These are phyloP conservation scores for Malacosoma neustria DNA, from an alignment of 2,888 invertebrate genomes.

Conservation along the genomic window DNA sequence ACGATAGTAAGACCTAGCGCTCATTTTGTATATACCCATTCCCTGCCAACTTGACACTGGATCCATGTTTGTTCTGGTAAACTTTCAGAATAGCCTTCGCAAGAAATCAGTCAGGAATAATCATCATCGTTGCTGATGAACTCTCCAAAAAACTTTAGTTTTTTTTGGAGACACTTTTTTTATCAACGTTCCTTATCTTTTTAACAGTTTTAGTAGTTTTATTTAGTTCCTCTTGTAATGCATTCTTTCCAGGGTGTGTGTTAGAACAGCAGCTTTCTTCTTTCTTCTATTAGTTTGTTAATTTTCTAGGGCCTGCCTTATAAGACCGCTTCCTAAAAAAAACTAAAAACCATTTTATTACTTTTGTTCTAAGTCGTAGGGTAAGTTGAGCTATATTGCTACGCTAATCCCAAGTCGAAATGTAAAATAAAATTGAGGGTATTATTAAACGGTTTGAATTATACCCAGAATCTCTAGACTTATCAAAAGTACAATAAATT, in stretches of 20 bases:
- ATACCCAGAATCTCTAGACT: too few relatives aligned
- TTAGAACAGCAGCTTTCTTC: slow-evolving; percentile 6
- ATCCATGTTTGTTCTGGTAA: slow-evolving; percentile 17
- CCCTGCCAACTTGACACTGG: slow-evolving; percentile 15
- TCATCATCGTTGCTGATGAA: slow-evolving; percentile 15
- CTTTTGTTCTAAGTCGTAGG: too few relatives aligned
- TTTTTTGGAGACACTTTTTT: slow-evolving; percentile 14
- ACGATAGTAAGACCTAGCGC: not conserved
- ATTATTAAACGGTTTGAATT: too few relatives aligned
- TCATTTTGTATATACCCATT: slow-evolving; percentile 8
- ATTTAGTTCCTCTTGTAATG: slow-evolving; percentile 13
- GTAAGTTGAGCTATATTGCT: too few relatives aligned
- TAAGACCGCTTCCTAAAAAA: slow-evolving; percentile 15
- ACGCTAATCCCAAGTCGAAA: too few relatives aligned
- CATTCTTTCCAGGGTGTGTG: slow-evolving; percentile 14
- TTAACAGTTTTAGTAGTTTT: slow-evolving; percentile 12
- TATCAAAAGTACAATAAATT: not conserved
- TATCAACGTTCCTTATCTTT: slow-evolving; percentile 11
- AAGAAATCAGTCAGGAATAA: slow-evolving; percentile 18
- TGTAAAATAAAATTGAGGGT: too few relatives aligned
- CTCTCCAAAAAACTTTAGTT: slow-evolving; percentile 10
- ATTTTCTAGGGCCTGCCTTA: slow-evolving; percentile 17
- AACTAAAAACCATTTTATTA: slow-evolving; percentile 13
- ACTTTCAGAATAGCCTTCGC: slow-evolving; percentile 18
- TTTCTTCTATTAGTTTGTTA: slow-evolving; percentile 13